A percentile compares a stretch with the other conserved stretches of the same genome.
phyloP scores from a whole-genome alignment of 2,888 invertebrate species.

The Dusona sp. region DNA sequence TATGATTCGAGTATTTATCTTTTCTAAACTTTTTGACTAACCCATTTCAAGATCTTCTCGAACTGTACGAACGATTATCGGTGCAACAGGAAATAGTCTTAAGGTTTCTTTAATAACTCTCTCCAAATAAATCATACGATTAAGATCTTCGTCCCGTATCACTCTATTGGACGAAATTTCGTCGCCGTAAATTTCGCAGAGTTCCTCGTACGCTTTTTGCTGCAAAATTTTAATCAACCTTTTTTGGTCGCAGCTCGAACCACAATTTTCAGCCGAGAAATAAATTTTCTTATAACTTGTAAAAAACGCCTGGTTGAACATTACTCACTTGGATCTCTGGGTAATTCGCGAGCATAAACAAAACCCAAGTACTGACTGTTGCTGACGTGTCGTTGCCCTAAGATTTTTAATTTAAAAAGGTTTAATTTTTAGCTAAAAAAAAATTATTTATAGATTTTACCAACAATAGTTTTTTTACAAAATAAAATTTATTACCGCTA shows the following conservation, averaged over 20 bases:
- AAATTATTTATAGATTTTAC: background rate
- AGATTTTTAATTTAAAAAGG: background rate
- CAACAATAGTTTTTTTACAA: background rate
- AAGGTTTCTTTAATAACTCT: constrained; percentile 87
- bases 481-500: constrained; percentile 85
- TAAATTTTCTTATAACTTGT: background rate
- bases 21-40: constrained; percentile 72
- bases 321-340: constrained; percentile 74
- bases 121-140: constrained; percentile 86
- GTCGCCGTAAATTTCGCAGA: constrained; percentile 81
- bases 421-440: too few relatives aligned
- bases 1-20: too few relatives aligned
- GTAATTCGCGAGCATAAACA: constrained; percentile 73
- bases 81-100: constrained; percentile 86
- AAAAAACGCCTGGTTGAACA: too few relatives aligned
- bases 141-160: constrained; percentile 85
- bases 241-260: background rate
- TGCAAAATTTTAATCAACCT: constrained; percentile 62
- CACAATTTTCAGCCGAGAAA: too few relatives aligned
- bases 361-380: constrained; percentile 69
- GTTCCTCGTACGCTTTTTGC: constrained; percentile 84
- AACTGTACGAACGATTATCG: constrained; percentile 85
- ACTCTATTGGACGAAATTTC: constrained; percentile 71
- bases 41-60: constrained; percentile 85
- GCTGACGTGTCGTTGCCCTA: constrained; percentile 76